Base-by-base conservation (phyloP, 1,140 invertebrate species). In the Drosophila kanapiae region DNA sequence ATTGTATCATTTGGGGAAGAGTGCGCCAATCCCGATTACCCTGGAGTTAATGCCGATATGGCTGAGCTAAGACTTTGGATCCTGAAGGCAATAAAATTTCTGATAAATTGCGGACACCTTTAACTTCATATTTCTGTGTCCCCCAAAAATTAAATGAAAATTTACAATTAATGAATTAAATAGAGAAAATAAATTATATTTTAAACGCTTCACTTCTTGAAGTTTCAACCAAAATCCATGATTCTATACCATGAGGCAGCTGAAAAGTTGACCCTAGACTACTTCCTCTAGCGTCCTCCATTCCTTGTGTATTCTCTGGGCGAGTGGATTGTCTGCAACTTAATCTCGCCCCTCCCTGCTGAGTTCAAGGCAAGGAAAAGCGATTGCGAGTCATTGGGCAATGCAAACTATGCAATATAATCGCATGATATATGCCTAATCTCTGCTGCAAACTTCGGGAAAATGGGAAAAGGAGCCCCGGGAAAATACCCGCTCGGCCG, bases 1-100 rank as follows among this genome's bases (percentile, higher is more conserved):
- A 84, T 96, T 16, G 94, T 95, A 0, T 95, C 94, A 11, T 95
- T 94, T 93, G 95, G 95, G 11, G 51, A 47, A 0, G 37, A n/a
- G 2, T 81, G 71, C n/a, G 2, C 10, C 0, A 37, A 93, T 49
- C 95, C 95, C 0, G 94, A 94, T 4, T 67, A 23, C 10, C 63
- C 63, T 2, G 57, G 33, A 11, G 94, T 95, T 6, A 96, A 95
- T 76, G 94, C 94, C 0, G 93, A 94, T 61, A 93, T 95, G 3
- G 57, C 84, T 4, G 10, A 16, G 10, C 80, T 92, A 6, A 63
- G 47, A 4, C 33, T 79, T 14, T 94, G 94, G 94, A 78, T 83
- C 53, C 8, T 42, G 1, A 2, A 48, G n/a, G 43, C 59, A 13
- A 54, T 10, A 3, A 1, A 5, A n/a, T 64, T 38, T 47, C 18